Evolutionary conservation across 2,113 vertebrate species (phyloP).

Genomic region (Zootoca vivipara): DNA sequence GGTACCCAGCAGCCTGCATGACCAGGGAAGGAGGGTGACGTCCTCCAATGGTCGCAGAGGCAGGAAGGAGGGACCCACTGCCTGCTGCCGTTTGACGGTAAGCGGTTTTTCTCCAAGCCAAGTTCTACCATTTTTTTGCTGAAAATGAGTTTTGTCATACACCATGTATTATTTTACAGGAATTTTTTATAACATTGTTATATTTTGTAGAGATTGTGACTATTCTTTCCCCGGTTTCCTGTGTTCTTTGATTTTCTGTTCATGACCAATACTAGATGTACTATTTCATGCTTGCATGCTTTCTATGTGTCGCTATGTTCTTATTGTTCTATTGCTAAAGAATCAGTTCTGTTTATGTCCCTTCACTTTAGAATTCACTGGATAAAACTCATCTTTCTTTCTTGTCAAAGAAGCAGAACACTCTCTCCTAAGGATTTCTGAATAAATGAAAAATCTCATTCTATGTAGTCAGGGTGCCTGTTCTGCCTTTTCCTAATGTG

Average conservation of each 20-base stretch:
- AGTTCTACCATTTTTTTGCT: neutral
- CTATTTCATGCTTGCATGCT: neutral
- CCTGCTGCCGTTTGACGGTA: too few species aligned
- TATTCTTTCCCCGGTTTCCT: neutral
- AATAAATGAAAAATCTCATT: neutral
- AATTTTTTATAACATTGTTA: neutral
- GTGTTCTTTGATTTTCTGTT: neutral
- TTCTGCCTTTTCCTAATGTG: neutral
- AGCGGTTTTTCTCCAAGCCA: neutral
- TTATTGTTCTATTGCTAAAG: conserved; percentile 9
- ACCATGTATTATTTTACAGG: neutral
- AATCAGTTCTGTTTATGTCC: neutral
- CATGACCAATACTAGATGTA: neutral
- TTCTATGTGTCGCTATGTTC: neutral
- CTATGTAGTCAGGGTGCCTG: conserved; percentile 19
- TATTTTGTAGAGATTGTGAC: neutral
- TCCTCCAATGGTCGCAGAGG: too few species aligned
- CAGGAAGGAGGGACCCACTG: too few species aligned
- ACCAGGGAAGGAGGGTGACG: too few species aligned
- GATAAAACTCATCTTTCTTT: neutral
- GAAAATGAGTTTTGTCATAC: neutral
- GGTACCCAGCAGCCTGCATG: too few species aligned
- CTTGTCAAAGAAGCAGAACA: neutral
- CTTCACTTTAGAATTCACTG: neutral
- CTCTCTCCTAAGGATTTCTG: neutral